phyloP scores from a whole-genome alignment of 2,888 invertebrate genomes.

The Pterostichus niger region DNA sequence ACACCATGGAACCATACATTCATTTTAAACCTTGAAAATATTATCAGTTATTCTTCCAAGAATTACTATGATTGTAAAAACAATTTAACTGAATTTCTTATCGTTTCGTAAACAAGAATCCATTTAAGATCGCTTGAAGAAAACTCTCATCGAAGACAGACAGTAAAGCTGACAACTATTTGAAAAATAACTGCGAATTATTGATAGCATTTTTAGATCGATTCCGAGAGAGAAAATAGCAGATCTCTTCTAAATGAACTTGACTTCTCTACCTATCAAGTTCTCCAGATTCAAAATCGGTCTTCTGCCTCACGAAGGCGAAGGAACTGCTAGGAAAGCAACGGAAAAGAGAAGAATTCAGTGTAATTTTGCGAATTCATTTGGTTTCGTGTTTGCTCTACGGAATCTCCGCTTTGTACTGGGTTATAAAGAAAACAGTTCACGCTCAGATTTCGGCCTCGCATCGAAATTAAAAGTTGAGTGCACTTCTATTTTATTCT shows the following conservation, averaged over 20 bases:
- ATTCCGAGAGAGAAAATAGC: neutral
- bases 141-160: slow-evolving; percentile 9
- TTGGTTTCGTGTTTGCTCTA: slow-evolving; percentile 60
- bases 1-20: slow-evolving; percentile 83
- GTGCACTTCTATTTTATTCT: slow-evolving; percentile 45
- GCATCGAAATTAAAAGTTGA: slow-evolving; percentile 63
- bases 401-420: slow-evolving; percentile 48
- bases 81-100: neutral
- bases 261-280: slow-evolving; percentile 41
- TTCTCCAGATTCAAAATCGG: slow-evolving; percentile 31
- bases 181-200: slow-evolving; percentile 49
- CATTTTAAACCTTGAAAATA: neutral
- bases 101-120: too few relatives aligned
- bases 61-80: too few relatives aligned
- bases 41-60: too few relatives aligned
- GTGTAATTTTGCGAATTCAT: slow-evolving; percentile 64
- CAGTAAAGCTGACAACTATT: slow-evolving; percentile 24
- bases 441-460: slow-evolving; percentile 48
- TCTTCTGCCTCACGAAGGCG: neutral
- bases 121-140: neutral
- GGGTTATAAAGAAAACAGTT: slow-evolving; percentile 60
- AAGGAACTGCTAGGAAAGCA: slow-evolving; percentile 40
- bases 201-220: slow-evolving; percentile 5
- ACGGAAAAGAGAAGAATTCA: slow-evolving; percentile 50
- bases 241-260: slow-evolving; percentile 35